Conservation (phyloP, 2,888 invertebrate species). For the Bombylius discolor region DNA sequence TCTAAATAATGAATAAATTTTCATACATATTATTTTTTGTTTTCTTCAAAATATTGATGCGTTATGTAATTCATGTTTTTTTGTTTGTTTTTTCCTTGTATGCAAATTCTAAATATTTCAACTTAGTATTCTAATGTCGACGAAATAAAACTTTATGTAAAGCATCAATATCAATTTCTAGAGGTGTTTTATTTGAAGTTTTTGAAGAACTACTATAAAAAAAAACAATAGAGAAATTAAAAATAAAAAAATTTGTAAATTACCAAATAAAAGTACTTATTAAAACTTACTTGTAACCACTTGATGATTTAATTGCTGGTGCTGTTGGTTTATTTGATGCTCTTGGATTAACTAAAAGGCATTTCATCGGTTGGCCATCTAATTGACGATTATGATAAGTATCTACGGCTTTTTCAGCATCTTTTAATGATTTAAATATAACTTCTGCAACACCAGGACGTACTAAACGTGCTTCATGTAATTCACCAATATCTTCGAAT, state of each 20-base stretch:
- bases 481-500: constrained; percentile 83
- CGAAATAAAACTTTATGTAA: constrained; percentile 35
- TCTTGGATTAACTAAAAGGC: constrained; percentile 67
- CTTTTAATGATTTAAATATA: constrained; percentile 69
- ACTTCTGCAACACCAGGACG: constrained; percentile 85
- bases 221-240: neutral
- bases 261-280: neutral
- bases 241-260: neutral
- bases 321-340: constrained; percentile 46
- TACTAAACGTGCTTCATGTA: constrained; percentile 70
- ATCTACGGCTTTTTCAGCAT: constrained; percentile 82
- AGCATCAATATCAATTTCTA: constrained; percentile 37
- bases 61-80: too few relatives aligned
- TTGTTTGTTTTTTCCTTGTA: too few relatives aligned
- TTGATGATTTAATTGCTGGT: constrained; percentile 25
- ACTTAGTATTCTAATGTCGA: constrained; percentile 18
- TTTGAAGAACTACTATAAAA: constrained; percentile 13
- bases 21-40: too few relatives aligned
- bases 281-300: constrained; percentile 12
- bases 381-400: constrained; percentile 86
- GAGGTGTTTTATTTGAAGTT: constrained; percentile 23
- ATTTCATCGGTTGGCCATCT: constrained; percentile 90
- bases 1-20: too few relatives aligned
- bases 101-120: too few relatives aligned
- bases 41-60: too few relatives aligned